phyloP scores from a whole-genome alignment of 2,797 vertebrate species.

The Karalla daura region DNA sequence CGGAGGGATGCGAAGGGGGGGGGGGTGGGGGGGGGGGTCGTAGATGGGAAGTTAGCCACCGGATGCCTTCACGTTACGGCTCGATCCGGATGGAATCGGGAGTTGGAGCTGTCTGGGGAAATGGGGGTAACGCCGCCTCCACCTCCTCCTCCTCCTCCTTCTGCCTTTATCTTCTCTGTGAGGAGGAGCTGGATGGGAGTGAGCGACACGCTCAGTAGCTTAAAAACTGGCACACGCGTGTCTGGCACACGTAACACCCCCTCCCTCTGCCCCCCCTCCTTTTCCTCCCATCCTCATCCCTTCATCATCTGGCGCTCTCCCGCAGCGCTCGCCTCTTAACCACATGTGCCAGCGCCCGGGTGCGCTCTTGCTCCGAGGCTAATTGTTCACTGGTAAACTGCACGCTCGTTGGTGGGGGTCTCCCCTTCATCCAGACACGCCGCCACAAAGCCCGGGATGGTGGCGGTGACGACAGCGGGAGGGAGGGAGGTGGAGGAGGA shows the following conservation, averaged over 20 bases:
- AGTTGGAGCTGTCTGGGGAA: slow-evolving; percentile 56
- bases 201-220: slow-evolving; percentile 87
- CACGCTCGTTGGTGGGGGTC: slow-evolving; percentile 77
- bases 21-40: slow-evolving; percentile 77
- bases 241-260: slow-evolving; percentile 83
- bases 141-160: no score
- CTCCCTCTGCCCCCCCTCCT: slow-evolving; percentile 52
- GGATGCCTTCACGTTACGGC: slow-evolving; percentile 81
- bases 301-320: slow-evolving; percentile 93
- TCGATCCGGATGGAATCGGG: slow-evolving; percentile 79
- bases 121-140: neutral
- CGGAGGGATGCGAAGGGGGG: slow-evolving; percentile 55
- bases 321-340: slow-evolving; percentile 80
- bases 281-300: slow-evolving; percentile 86
- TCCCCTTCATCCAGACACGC: slow-evolving; percentile 60
- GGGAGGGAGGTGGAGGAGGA: neutral
- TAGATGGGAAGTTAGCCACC: slow-evolving; percentile 74
- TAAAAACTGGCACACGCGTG: slow-evolving; percentile 85
- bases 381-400: slow-evolving; percentile 90
- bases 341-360: slow-evolving; percentile 89
- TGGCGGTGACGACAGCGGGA: slow-evolving; percentile 13
- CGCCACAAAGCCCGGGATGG: slow-evolving; percentile 62
- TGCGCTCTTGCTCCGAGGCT: slow-evolving; percentile 89
- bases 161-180: slow-evolving; percentile 36
- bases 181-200: slow-evolving; percentile 49